Evolutionary conservation across 2,113 vertebrate genomes (phyloP), one percentile per base, ranked within the genome.

Genomic region (Dicaeum eximium): DNA sequence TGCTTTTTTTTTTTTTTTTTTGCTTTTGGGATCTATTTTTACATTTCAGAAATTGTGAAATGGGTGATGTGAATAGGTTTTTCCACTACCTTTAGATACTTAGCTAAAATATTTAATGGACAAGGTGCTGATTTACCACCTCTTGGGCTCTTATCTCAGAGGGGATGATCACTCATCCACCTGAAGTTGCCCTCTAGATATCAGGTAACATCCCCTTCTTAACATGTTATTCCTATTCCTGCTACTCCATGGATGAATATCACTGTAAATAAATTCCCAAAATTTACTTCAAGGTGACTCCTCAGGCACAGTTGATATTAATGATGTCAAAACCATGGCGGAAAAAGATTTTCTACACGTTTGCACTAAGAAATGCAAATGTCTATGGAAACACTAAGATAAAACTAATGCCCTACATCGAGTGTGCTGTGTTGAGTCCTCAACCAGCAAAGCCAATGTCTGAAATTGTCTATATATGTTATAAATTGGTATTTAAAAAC

Each of bases 401-500:
- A 81, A 79, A 84, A 89, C 56, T 9, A 35, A 47, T 13, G 3
- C 11, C 33, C 33, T 69, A 48, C 31, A 27, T 53, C 57, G 28
- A 72, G 33, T 54, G 3, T 38, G 7, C 33, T 11, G 74, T n/a
- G n/a, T n/a, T n/a, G 45, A 86, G 56, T 42, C 48, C 23, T 85
- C 84, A 88, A 30, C 69, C 69, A 94, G 92, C 61, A 80, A 75
- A 91, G 65, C 30, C 81, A 94, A n/a, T 48, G 69, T 58, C 27
- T 53, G 66, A 81, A 91, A 95, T 40, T 38, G 12, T 77, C 88
- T 74, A 92, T 81, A 64, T 56, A 88, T n/a, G 22, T 38, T 81
- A 19, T 72, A 93, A 93, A 88, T 30, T 56, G 45, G 40, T 58
- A 48, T 35, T 84, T 79, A 93, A 86, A 93, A 95, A 73, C 80